Conservation (phyloP, 2,888 invertebrate species). For the Drosophila imparisetae region DNA sequence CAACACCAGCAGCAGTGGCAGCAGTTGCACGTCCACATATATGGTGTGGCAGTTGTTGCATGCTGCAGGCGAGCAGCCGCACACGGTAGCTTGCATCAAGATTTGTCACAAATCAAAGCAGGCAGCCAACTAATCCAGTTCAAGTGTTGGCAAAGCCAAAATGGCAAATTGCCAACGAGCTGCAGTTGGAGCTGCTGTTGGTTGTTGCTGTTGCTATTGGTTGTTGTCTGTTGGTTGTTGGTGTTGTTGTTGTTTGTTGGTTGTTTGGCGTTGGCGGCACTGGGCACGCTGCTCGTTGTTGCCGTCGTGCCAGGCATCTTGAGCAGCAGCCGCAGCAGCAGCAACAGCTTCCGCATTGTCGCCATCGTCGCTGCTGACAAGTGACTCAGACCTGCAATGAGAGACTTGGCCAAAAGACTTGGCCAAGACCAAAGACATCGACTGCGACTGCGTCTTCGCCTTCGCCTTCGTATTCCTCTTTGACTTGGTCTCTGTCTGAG, state of each 20-base stretch:
- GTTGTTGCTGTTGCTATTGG: constrained; percentile 12
- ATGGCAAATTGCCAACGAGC: constrained; percentile 66
- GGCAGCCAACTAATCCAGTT: constrained; percentile 77
- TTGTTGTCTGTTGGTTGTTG: constrained; percentile 14
- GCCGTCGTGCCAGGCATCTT: constrained; percentile 64
- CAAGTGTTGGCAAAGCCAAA: constrained; percentile 69
- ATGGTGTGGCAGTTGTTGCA: constrained; percentile 62
- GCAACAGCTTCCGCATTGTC: constrained; percentile 73
- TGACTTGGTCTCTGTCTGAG: constrained; percentile 30
- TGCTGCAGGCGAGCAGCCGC: constrained; percentile 52
- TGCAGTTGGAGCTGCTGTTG: constrained; percentile 22
- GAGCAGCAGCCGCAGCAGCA: constrained; percentile 32
- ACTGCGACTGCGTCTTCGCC: constrained; percentile 10
- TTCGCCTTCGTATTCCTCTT: constrained; percentile 5
- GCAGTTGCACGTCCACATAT: constrained; percentile 49
- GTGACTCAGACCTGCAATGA: constrained; percentile 60
- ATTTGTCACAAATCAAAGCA: constrained; percentile 80
- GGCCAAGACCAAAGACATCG: constrained; percentile 11
- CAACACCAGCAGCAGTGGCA: constrained; percentile 47
- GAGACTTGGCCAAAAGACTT: constrained; percentile 11
- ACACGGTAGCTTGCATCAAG: constrained; percentile 74
- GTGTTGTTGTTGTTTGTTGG: constrained; percentile 19
- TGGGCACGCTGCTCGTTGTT: constrained; percentile 61
- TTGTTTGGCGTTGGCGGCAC: constrained; percentile 63
- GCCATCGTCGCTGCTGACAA: constrained; percentile 63